Evolutionary conservation across 1,140 invertebrate species (phyloP).

Genomic region (Caenorhabditis inopinata): DNA sequence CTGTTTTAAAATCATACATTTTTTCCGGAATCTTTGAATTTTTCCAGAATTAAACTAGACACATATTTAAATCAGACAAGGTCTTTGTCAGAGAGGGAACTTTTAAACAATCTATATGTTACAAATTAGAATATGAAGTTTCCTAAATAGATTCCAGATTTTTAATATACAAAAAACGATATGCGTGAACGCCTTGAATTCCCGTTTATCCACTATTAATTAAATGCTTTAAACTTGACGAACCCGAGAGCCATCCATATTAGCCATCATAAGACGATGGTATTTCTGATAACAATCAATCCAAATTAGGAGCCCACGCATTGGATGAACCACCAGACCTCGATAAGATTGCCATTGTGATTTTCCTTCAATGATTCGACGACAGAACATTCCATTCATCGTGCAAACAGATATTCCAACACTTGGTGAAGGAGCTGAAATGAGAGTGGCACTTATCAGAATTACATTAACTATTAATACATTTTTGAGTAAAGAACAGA

Average conservation of each 20-base stretch:
- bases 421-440: conserved; percentile 34
- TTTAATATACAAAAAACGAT: too few species aligned
- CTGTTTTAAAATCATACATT: too few species aligned
- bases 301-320: conserved; percentile 29
- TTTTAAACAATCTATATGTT: too few species aligned
- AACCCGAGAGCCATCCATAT: conserved; percentile 43
- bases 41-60: neutral
- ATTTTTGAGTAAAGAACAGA: conserved; percentile 37
- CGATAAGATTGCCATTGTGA: conserved; percentile 16
- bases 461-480: neutral
- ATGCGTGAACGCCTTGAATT: neutral
- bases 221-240: neutral
- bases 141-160: too few species aligned
- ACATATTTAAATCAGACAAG: neutral
- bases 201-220: neutral
- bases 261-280: conserved; percentile 34
- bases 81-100: too few species aligned
- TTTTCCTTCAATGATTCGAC: conserved; percentile 29
- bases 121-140: too few species aligned
- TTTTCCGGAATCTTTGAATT: too few species aligned
- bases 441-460: neutral
- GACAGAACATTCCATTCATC: conserved; percentile 30
- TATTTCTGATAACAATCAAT: neutral
- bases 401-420: conserved; percentile 38
- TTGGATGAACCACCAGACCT: conserved; percentile 37